Conservation (phyloP, 2,797 vertebrate species). For the Coluber constrictor region DNA sequence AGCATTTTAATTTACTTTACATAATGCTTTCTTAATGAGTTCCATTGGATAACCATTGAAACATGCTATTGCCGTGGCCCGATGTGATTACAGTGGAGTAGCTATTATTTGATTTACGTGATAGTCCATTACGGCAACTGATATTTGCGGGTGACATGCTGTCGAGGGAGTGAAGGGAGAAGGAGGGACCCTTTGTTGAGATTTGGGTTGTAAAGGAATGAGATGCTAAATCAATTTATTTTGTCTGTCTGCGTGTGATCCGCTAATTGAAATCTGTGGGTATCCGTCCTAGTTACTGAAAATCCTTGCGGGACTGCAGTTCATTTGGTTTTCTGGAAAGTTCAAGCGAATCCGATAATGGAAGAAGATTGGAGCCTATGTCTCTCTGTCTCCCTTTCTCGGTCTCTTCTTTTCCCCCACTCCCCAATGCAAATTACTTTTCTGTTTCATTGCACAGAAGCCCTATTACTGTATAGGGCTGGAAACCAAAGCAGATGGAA, state of each 20-base stretch:
- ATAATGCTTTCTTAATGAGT: conserved; percentile 79
- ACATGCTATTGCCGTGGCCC: conserved; percentile 68
- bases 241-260: conserved; percentile 64
- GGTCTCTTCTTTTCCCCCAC: neutral
- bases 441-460: conserved; percentile 30
- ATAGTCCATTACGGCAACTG: conserved; percentile 70
- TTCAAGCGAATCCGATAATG: conserved; percentile 62
- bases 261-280: conserved; percentile 71
- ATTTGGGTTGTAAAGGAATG: conserved; percentile 59
- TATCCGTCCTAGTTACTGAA: conserved; percentile 56
- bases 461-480: conserved; percentile 34
- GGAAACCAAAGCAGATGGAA: conserved; percentile 38
- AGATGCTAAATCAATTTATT: conserved; percentile 75
- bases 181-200: conserved; percentile 42
- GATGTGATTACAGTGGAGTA: conserved; percentile 59
- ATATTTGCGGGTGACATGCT: conserved; percentile 69
- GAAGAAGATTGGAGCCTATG: conserved; percentile 50
- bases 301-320: conserved; percentile 50
- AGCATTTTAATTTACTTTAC: conserved; percentile 77
- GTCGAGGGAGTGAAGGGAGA: conserved; percentile 16
- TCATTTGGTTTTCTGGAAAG: conserved; percentile 59
- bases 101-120: conserved; percentile 73
- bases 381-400: neutral
- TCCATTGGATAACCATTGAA: conserved; percentile 72
- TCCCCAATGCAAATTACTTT: conserved; percentile 58